These are phyloP conservation scores for Canis aureus DNA, from an alignment of 2,113 vertebrate genomes.

Conservation along the genomic window DNA sequence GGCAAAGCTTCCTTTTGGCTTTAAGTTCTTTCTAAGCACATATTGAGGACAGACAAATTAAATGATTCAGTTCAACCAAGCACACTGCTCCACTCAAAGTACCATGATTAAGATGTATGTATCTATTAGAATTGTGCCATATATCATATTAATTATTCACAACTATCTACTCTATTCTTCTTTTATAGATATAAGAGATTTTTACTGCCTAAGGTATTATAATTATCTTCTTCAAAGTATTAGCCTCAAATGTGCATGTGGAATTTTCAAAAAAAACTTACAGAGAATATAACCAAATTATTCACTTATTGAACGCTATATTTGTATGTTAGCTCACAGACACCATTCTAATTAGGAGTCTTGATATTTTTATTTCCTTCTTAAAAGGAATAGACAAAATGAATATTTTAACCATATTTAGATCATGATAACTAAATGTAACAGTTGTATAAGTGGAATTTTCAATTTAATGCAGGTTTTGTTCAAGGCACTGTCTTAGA, in stretches of 20 bases:
- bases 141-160: constrained; percentile 57
- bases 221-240: not conserved
- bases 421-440: not conserved
- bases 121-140: not conserved
- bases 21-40: not conserved
- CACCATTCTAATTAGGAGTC: not conserved
- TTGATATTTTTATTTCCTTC: not conserved
- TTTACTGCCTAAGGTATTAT: constrained; percentile 26
- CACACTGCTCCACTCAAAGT: not conserved
- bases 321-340: not conserved
- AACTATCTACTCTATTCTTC: not conserved
- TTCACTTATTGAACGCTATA: not conserved
- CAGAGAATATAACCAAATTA: not conserved
- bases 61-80: constrained; percentile 7
- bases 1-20: not conserved
- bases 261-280: constrained; percentile 18
- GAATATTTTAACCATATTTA: not conserved
- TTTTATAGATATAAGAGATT: not conserved
- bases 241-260: not conserved
- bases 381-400: constrained; percentile 26
- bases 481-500: constrained; percentile 72
- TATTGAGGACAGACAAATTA: not conserved
- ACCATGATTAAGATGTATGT: not conserved
- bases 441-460: not conserved
- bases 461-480: constrained; percentile 33